Base-by-base conservation (phyloP, 2,888 invertebrate species). In the Eupithecia exiguata region DNA sequence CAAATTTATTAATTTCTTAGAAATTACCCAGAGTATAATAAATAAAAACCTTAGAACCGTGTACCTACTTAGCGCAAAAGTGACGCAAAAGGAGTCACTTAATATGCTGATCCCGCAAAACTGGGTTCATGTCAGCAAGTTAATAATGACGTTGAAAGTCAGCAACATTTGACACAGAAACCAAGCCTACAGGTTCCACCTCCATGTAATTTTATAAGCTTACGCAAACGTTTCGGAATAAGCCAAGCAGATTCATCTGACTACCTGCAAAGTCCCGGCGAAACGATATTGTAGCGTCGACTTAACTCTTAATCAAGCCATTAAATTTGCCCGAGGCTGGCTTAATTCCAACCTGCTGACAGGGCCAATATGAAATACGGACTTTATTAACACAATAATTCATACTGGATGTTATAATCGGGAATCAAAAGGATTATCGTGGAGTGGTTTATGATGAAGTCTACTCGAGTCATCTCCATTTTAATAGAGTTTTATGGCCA, bases 321-420 rank as follows among this genome's bases (percentile, higher is more conserved):
- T 91, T 88, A 89, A 87, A 86, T 89, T 88, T 81, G 82, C 84
- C 86, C 85, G 82, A 82, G 83, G 85, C 89, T 91, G 91, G 91
- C 91, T 88, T 88, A 86, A 82, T 77, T 87, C 89, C 89, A 89
- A 88, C 86, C 88, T 84, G 85, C 81, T 80, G 88, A 89, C 88
- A 87, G 85, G 83, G 82, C 83, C 82, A 79, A 74, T 76, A 67
- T 72, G 72, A 70, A 74, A 74, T 74, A 74, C 73, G 71, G 74
- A 75, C 76, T 76, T 76, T 76, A 75, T 78, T 75, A 77, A 75
- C 77, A 77, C 74, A 75, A 77, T 75, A 70, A 75, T 63, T 75
- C 72, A 70, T 71, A 75, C 69, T 71, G 73, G 70, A 70, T 75
- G 72, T 68, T 73, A 71, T 74, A 77, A 77, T 77, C 74, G 71